Conservation (phyloP, 2,113 vertebrate species). For the Bucco capensis region DNA sequence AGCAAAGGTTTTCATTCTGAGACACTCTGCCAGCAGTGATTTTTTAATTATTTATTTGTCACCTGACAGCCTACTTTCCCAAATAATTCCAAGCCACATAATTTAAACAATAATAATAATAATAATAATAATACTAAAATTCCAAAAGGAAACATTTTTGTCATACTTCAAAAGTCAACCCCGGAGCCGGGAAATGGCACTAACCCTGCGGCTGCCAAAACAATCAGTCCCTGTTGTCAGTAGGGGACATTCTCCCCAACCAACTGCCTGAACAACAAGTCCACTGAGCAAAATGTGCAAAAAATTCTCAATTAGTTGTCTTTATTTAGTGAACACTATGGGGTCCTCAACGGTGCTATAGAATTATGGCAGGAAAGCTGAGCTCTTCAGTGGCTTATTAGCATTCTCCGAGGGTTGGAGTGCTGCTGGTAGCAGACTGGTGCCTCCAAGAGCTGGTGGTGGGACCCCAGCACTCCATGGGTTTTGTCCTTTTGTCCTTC, state of each 20-base stretch:
- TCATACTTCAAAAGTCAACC: slow-evolving; percentile 80
- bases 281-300: slow-evolving; percentile 83
- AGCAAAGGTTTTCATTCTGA: slow-evolving; percentile 66
- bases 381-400: slow-evolving; percentile 82
- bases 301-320: slow-evolving; percentile 88
- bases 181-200: slow-evolving; percentile 63
- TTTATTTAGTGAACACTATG: slow-evolving; percentile 84
- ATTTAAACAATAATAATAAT: slow-evolving; percentile 55
- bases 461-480: slow-evolving; percentile 72
- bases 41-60: neutral
- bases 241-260: slow-evolving; percentile 77
- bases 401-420: slow-evolving; percentile 79
- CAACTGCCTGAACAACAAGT: slow-evolving; percentile 76
- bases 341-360: slow-evolving; percentile 80
- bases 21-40: slow-evolving; percentile 67
- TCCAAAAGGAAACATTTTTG: slow-evolving; percentile 83
- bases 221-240: slow-evolving; percentile 76
- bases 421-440: slow-evolving; percentile 76
- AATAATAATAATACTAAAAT: neutral
- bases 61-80: too few species aligned
- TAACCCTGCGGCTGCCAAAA: slow-evolving; percentile 68
- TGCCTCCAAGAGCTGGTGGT: slow-evolving; percentile 79
- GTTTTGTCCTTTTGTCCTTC: slow-evolving; percentile 80
- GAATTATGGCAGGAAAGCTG: slow-evolving; percentile 81
- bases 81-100: slow-evolving; percentile 70